phyloP scores from a whole-genome alignment of 2,113 vertebrate genomes.

The Typhlomys cinereus region DNA sequence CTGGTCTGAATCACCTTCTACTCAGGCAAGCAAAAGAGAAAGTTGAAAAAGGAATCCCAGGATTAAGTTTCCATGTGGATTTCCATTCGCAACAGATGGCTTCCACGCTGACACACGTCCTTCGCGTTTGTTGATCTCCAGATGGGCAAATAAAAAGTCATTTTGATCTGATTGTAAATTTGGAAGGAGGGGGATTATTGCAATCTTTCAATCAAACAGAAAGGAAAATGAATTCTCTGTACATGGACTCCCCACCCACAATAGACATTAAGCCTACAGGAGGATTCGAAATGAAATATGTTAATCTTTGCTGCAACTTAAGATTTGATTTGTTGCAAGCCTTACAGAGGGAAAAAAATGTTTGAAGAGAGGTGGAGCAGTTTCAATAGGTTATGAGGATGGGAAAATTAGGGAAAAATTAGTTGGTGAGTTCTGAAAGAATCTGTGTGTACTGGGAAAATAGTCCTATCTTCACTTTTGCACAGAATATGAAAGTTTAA shows the following conservation, averaged over 20 bases:
- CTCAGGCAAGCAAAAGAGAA: constrained; percentile 68
- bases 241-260: not conserved
- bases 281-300: constrained; percentile 32
- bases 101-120: constrained; percentile 12
- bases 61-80: constrained; percentile 78
- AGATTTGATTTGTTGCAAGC: constrained; percentile 31
- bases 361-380: not conserved
- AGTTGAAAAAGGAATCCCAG: constrained; percentile 74
- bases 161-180: constrained; percentile 70
- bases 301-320: not conserved
- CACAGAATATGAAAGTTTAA: not conserved
- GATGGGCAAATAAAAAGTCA: constrained; percentile 67
- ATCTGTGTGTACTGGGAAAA: constrained; percentile 9
- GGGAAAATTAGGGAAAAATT: not conserved
- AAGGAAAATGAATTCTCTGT: constrained; percentile 64
- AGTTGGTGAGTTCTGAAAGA: not conserved
- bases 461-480: not conserved
- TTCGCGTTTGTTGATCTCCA: constrained; percentile 70
- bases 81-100: constrained; percentile 64
- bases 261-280: constrained; percentile 40
- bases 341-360: constrained; percentile 5
- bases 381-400: not conserved
- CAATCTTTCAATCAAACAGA: constrained; percentile 60
- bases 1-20: constrained; percentile 53
- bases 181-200: constrained; percentile 32